phyloP scores from a whole-genome alignment of 2,113 vertebrate genomes.

The Macheiramphus alcinus region DNA sequence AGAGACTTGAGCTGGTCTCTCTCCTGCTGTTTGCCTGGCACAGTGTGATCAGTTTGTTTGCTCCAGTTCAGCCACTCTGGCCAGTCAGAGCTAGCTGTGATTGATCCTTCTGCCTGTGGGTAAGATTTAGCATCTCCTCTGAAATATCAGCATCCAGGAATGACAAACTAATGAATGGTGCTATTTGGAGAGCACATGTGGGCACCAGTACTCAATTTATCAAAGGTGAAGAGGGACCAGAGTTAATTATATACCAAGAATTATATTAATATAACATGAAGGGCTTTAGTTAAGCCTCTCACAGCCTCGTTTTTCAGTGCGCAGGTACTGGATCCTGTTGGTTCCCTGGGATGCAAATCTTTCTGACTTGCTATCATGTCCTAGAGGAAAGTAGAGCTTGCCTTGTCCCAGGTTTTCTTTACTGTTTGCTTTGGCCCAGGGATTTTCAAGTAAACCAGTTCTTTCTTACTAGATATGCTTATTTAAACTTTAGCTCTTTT shows the following conservation, averaged over 20 bases:
- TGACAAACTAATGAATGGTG: not conserved
- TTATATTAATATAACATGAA: not conserved
- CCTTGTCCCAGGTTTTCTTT: not conserved
- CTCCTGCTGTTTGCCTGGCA: slow-evolving; percentile 30
- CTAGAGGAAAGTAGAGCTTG: not conserved
- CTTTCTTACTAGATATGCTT: not conserved
- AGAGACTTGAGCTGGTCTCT: not conserved
- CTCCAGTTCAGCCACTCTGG: not conserved
- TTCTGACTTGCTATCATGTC: not conserved
- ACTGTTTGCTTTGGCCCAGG: not conserved
- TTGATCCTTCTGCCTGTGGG: not conserved
- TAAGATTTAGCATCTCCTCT: not conserved
- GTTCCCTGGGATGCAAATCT: not conserved
- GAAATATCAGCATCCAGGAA: not conserved
- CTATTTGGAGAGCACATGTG: not conserved
- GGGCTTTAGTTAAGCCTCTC: not conserved
- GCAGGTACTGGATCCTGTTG: not conserved
- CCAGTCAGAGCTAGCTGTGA: not conserved
- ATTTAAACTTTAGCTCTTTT: not conserved
- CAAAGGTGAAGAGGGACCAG: not conserved
- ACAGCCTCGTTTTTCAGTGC: not conserved
- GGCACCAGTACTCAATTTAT: not conserved
- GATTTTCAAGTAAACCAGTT: not conserved
- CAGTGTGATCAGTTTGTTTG: not conserved
- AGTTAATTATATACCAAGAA: not conserved